These are phyloP conservation scores for Yponomeuta malinellus DNA, from an alignment of 2,888 invertebrate species.

Conservation along the genomic window DNA sequence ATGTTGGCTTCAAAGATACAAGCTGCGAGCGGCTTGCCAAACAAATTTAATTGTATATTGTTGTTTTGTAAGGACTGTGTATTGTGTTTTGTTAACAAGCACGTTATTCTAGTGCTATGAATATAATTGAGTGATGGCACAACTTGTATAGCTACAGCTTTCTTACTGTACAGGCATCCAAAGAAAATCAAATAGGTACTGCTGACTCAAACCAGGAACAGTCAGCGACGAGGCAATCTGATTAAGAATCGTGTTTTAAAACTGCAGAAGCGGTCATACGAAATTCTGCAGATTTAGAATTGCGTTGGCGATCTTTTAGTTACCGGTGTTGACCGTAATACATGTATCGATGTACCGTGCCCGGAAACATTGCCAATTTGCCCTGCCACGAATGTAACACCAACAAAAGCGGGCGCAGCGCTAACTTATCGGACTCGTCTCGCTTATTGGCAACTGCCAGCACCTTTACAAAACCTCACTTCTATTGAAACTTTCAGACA, in stretches of 20 bases:
- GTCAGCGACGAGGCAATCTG: background rate
- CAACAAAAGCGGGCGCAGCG: too few relatives aligned
- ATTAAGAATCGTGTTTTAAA: background rate
- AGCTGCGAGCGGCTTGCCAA: background rate
- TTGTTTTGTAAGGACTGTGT: conserved; percentile 32
- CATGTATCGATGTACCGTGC: too few relatives aligned
- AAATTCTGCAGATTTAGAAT: background rate
- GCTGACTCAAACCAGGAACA: background rate
- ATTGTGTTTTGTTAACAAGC: conserved; percentile 48
- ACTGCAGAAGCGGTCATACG: background rate
- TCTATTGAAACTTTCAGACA: too few relatives aligned
- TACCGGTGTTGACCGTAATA: too few relatives aligned
- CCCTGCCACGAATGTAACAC: too few relatives aligned
- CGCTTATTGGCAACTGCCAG: too few relatives aligned
- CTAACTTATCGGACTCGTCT: too few relatives aligned
- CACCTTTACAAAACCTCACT: too few relatives aligned
- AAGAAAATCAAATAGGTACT: background rate
- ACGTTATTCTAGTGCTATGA: conserved; percentile 61
- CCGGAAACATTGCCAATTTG: too few relatives aligned
- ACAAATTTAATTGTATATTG: conserved; percentile 9
- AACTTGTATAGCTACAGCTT: conserved; percentile 6
- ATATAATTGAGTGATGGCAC: conserved; percentile 35
- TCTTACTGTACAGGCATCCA: background rate
- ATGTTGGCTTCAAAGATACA: conserved; percentile 27
- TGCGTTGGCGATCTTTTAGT: too few relatives aligned